Percentiles rank a stretch among this genome's conserved stretches.
These are phyloP conservation scores for Leuciscus idus DNA, from an alignment of 2,113 vertebrate genomes.

Conservation along the genomic window DNA sequence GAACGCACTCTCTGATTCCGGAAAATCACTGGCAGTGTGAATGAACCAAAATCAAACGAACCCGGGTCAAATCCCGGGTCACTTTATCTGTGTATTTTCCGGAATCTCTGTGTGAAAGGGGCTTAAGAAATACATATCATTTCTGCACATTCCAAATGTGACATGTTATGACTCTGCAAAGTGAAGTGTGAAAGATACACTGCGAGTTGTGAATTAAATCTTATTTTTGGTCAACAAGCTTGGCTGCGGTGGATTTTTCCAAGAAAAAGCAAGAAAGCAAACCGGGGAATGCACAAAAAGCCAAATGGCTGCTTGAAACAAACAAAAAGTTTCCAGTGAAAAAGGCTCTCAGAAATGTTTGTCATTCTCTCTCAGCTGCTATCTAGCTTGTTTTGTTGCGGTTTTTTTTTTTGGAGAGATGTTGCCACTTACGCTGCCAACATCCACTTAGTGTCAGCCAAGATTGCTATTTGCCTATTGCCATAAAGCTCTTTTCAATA, in stretches of 20 bases:
- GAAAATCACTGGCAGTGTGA: no score
- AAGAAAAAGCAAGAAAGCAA: slow-evolving; percentile 23
- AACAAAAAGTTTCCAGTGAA: not conserved
- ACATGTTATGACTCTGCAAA: not conserved
- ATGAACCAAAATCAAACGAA: no score
- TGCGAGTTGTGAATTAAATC: not conserved
- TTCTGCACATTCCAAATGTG: not conserved
- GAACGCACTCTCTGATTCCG: no score
- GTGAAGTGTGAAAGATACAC: not conserved
- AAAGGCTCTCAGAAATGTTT: slow-evolving; percentile 17
- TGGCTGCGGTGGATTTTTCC: not conserved
- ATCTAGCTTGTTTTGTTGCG: slow-evolving; percentile 20
- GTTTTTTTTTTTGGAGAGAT: not conserved
- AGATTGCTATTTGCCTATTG: slow-evolving; percentile 55
- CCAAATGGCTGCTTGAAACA: slow-evolving; percentile 22
- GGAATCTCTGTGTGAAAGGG: no score
- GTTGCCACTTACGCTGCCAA: slow-evolving; percentile 26
- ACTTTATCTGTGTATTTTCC: no score
- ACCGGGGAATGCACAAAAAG: not conserved
- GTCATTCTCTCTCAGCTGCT: not conserved
- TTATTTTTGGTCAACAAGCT: slow-evolving; percentile 9
- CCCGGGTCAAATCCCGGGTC: no score
- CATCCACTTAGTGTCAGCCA: slow-evolving; percentile 52
- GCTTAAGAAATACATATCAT: not conserved
- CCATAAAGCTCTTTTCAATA: slow-evolving; percentile 61